These are phyloP conservation scores for Myzus persicae DNA, from an alignment of 1,140 invertebrate species.

Conservation along the genomic window DNA sequence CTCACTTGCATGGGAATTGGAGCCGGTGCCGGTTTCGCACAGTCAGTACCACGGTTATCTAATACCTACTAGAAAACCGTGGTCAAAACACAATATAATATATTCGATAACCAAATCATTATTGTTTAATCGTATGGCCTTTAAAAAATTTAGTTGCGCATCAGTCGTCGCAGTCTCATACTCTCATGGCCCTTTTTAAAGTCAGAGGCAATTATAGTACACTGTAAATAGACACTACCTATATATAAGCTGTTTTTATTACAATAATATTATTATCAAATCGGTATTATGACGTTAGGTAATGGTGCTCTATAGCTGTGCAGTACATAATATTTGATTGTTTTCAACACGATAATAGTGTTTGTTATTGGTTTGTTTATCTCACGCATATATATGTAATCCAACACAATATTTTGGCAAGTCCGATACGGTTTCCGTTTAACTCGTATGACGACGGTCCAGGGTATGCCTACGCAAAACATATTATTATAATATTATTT, in stretches of 20 bases:
- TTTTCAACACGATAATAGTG: neutral
- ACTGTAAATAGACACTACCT: too few species aligned
- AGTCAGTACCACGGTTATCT: neutral
- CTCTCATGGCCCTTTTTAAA: neutral
- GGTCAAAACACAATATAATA: neutral
- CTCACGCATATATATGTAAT: neutral
- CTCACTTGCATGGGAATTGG: neutral
- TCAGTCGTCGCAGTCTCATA: neutral
- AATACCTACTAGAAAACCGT: neutral
- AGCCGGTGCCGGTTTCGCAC: neutral
- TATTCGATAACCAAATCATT: neutral
- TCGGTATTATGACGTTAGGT: neutral
- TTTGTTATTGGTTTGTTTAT: neutral
- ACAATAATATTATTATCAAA: neutral
- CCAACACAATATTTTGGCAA: conserved; percentile 6
- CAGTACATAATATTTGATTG: neutral
- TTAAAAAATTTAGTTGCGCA: neutral
- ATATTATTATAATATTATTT: neutral
- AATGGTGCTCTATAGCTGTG: neutral
- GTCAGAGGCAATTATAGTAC: neutral
- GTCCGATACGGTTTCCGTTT: neutral
- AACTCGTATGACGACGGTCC: neutral
- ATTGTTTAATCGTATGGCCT: neutral
- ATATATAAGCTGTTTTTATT: neutral
- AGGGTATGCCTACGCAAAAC: neutral